A percentile compares a stretch with the other conserved stretches of the same genome.
phyloP scores from a whole-genome alignment of 2,888 invertebrate genomes.

The Helobdella robusta region DNA sequence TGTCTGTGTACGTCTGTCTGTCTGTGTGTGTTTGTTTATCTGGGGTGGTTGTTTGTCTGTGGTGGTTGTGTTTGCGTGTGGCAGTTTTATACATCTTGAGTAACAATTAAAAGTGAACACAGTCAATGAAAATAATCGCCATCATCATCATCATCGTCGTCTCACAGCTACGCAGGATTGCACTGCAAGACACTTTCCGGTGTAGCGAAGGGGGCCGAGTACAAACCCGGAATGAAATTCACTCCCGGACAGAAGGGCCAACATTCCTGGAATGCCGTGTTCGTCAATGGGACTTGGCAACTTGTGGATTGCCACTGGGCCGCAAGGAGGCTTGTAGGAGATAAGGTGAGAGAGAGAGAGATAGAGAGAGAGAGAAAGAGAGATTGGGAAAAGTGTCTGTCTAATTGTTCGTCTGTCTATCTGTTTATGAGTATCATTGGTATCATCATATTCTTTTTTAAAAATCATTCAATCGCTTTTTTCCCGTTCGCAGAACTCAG shows the following conservation, averaged over 20 bases:
- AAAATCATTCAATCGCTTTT: not conserved
- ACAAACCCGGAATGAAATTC: constrained; percentile 48
- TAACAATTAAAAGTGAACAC: no score
- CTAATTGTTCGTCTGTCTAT: not conserved
- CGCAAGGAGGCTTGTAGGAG: constrained; percentile 49
- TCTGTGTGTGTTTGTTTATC: not conserved
- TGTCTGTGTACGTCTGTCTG: no score
- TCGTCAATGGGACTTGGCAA: constrained; percentile 49
- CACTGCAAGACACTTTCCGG: constrained; percentile 49
- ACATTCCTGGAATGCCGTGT: constrained; percentile 50
- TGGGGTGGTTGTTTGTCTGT: no score
- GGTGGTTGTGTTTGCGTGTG: no score
- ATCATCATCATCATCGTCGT: constrained; percentile 1
- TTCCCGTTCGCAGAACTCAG: constrained; percentile 22
- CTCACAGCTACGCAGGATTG: constrained; percentile 47
- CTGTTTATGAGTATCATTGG: not conserved
- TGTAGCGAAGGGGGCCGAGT: constrained; percentile 50
- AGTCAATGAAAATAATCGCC: no score
- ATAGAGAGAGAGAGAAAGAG: not conserved
- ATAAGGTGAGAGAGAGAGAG: constrained; percentile 39
- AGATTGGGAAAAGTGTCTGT: not conserved
- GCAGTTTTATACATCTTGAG: no score
- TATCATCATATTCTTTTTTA: no score
- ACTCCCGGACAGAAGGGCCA: constrained; percentile 43
- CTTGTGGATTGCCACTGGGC: constrained; percentile 50